Evolutionary conservation across 2,888 invertebrate species (phyloP).

Genomic region (Bombylius discolor): DNA sequence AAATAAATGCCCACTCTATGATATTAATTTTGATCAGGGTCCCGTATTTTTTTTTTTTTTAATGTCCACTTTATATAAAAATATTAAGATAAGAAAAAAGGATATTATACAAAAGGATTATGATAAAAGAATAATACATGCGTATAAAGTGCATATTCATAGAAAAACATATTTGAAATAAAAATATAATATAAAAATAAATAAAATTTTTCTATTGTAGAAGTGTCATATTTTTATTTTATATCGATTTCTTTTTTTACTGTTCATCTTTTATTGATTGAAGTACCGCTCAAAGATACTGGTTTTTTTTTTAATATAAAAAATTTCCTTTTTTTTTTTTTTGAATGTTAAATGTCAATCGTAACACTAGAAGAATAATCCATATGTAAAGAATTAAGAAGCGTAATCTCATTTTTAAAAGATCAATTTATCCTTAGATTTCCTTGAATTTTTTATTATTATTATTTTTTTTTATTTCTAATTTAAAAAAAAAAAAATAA

Average conservation of each 20-base stretch:
- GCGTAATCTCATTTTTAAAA: no score
- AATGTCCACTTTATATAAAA: conserved; percentile 5
- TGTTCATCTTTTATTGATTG: conserved; percentile 2
- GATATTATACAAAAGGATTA: conserved; percentile 3
- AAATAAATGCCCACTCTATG: neutral
- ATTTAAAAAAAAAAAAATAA: no score
- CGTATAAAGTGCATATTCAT: no score
- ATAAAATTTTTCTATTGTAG: no score
- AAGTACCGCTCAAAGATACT: neutral
- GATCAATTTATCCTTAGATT: no score
- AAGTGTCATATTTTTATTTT: neutral
- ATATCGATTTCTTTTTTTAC: neutral
- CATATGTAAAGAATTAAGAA: no score
- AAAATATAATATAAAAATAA: neutral
- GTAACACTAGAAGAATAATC: conserved; percentile 5
- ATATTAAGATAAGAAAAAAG: conserved; percentile 1
- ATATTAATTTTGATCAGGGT: neutral
- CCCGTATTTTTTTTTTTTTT: conserved; percentile 9
- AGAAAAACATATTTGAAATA: neutral
- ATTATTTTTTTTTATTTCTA: no score
- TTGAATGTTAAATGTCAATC: neutral
- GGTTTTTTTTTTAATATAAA: neutral
- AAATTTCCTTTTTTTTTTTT: neutral
- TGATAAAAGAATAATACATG: neutral
- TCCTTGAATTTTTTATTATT: no score